These are phyloP conservation scores for Gadus chalcogrammus DNA, from an alignment of 2,113 vertebrate genomes.

Conservation along the genomic window DNA sequence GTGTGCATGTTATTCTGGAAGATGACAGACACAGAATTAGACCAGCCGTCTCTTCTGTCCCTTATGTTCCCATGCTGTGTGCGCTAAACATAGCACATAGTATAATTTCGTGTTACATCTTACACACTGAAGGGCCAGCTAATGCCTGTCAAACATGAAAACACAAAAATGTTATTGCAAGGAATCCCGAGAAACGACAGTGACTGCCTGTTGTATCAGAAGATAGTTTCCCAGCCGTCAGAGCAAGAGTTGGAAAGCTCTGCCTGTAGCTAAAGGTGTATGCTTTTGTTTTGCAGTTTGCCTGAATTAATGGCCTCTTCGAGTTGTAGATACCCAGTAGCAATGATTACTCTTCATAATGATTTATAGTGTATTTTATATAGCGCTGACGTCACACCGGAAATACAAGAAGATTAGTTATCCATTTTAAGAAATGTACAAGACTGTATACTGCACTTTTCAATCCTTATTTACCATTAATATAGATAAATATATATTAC, in stretches of 20 bases:
- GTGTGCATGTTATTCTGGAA: too few relatives aligned
- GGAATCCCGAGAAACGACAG: slow-evolving; percentile 37
- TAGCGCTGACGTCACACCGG: background rate
- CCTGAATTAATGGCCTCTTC: background rate
- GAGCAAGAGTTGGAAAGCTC: slow-evolving; percentile 34
- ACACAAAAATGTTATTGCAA: slow-evolving; percentile 2
- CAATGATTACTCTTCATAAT: slow-evolving; percentile 12
- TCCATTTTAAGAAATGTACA: background rate
- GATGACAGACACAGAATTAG: too few relatives aligned
- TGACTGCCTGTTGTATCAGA: slow-evolving; percentile 49
- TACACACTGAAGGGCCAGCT: background rate
- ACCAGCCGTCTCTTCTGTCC: too few relatives aligned
- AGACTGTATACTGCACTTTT: too few relatives aligned
- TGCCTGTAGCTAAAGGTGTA: slow-evolving; percentile 39
- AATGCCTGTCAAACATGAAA: slow-evolving; percentile 27
- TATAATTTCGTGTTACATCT: too few relatives aligned
- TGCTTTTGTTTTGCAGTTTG: slow-evolving; percentile 34
- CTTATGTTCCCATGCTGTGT: too few relatives aligned
- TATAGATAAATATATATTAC: too few relatives aligned
- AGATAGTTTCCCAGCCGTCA: slow-evolving; percentile 46
- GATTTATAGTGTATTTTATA: background rate
- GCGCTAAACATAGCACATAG: background rate
- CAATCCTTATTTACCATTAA: too few relatives aligned
- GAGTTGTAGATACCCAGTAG: slow-evolving; percentile 22
- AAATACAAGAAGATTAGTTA: slow-evolving; percentile 4